Evolutionary conservation across 1,140 invertebrate genomes (phyloP).

Genomic region (Drosophila yakuba): DNA sequence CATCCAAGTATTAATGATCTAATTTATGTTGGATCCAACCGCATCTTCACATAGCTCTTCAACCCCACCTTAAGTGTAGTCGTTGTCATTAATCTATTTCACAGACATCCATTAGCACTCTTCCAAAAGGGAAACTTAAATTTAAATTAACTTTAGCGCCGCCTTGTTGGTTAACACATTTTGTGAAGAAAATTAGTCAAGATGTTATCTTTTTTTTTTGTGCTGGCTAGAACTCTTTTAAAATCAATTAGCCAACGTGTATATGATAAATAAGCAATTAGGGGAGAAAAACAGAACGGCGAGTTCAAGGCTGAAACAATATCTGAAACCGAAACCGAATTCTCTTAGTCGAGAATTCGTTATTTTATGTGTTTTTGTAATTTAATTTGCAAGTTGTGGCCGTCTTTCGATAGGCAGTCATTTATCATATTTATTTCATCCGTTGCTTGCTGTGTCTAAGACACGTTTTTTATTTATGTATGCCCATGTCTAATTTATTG

Average conservation of each 20-base stretch:
- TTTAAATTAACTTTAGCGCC: conserved; percentile 45
- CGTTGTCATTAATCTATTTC: conserved; percentile 39
- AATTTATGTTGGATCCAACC: conserved; percentile 5
- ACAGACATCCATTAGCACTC: conserved; percentile 35
- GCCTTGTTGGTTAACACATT: conserved; percentile 7
- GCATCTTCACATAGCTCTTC: neutral
- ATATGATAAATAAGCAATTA: conserved; percentile 73
- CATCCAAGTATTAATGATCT: neutral
- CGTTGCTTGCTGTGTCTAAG: conserved; percentile 16
- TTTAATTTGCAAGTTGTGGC: conserved; percentile 64
- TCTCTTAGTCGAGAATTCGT: conserved; percentile 15
- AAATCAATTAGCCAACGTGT: conserved; percentile 64
- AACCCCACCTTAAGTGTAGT: conserved; percentile 15
- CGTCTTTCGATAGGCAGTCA: conserved; percentile 53
- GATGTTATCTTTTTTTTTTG: conserved; percentile 19
- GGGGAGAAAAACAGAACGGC: conserved; percentile 39
- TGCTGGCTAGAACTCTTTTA: conserved; percentile 57
- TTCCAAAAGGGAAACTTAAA: conserved; percentile 42
- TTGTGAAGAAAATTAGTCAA: conserved; percentile 8
- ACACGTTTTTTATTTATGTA: conserved; percentile 53
- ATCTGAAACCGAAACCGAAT: conserved; percentile 33
- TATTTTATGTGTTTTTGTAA: conserved; percentile 59
- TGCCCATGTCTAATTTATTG: conserved; percentile 48
- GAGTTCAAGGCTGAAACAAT: conserved; percentile 68
- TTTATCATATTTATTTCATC: conserved; percentile 64